phyloP scores from a whole-genome alignment of 1,140 invertebrate species.

The Halesus radiatus region DNA sequence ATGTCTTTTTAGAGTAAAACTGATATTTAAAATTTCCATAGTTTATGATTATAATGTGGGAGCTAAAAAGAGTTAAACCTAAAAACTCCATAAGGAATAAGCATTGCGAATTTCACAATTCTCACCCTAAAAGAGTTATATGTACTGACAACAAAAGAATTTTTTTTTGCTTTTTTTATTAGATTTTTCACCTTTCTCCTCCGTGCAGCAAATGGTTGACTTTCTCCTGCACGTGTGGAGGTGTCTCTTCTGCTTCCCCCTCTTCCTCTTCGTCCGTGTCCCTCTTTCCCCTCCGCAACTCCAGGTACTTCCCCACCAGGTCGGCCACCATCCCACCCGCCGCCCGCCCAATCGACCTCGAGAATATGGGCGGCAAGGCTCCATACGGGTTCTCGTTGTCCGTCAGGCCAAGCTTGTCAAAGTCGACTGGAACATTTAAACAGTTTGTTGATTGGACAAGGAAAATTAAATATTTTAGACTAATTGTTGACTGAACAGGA shows the following conservation, averaged over 20 bases:
- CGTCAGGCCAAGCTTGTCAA: slow-evolving; percentile 85
- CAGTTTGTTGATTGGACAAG: too few species aligned
- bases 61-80: too few species aligned
- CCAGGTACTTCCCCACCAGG: slow-evolving; percentile 80
- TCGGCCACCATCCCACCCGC: slow-evolving; percentile 78
- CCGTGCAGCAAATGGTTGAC: slow-evolving; percentile 73
- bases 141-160: too few species aligned
- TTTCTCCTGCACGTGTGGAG: slow-evolving; percentile 62
- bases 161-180: neutral
- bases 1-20: too few species aligned
- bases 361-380: slow-evolving; percentile 80
- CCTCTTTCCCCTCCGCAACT: slow-evolving; percentile 75
- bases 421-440: slow-evolving; percentile 76
- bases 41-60: too few species aligned
- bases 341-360: slow-evolving; percentile 78
- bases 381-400: slow-evolving; percentile 89
- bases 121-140: too few species aligned
- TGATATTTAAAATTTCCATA: too few species aligned
- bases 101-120: too few species aligned
- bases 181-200: slow-evolving; percentile 75
- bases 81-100: too few species aligned
- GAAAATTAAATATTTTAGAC: too few species aligned
- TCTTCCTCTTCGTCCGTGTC: slow-evolving; percentile 62
- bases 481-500: too few species aligned
- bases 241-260: neutral